Base-by-base conservation (phyloP, 2,113 vertebrate genomes). In the Phyllostomus hastatus region DNA sequence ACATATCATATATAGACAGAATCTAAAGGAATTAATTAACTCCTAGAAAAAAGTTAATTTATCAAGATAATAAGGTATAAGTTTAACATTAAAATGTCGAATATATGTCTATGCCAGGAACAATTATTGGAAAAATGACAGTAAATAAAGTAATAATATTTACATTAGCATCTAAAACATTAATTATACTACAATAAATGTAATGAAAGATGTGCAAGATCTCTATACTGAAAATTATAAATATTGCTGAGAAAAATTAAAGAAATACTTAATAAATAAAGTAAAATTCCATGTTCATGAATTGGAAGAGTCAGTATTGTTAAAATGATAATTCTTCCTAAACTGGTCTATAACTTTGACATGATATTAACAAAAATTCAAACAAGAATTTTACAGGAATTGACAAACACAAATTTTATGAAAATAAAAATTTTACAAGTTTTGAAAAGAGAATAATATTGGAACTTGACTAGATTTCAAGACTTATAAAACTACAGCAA, bases 81-180 rank as follows among this genome's bases (percentile, higher is more conserved):
- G 33, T n/a, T 90, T 75, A 78, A 82, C 72, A 88, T 88, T 46
- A 93, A 96, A 78, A 91, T 14, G 17, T 61, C 43, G 73, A 88
- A n/a, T 28, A 16, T 61, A 48, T 76, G 87, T 90, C 64, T 93
- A 57, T n/a, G 15, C 33, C 20, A 88, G 31, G 33, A 88, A 54
- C 15, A 67, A 57, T 48, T 26, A 24, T 46, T 69, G n/a, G 43
- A n/a, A 46, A 94, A 91, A 64, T 75, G 50, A 48, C 43, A 83
- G 24, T 50, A 57, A 91, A 80, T 57, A 43, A 79, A 79, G 26
- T 1, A 66, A 59, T 76, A 80, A 72, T 95, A 67, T 50, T 88
- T 61, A 76, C 16, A 59, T 70, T 67, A 61, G 11, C n/a, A 80
- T 89, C 11, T 50, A 75, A 86, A 91, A 54, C 4, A 84, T 33